Base-by-base conservation (phyloP, 2,113 vertebrate species). In the Eubucco bourcierii region DNA sequence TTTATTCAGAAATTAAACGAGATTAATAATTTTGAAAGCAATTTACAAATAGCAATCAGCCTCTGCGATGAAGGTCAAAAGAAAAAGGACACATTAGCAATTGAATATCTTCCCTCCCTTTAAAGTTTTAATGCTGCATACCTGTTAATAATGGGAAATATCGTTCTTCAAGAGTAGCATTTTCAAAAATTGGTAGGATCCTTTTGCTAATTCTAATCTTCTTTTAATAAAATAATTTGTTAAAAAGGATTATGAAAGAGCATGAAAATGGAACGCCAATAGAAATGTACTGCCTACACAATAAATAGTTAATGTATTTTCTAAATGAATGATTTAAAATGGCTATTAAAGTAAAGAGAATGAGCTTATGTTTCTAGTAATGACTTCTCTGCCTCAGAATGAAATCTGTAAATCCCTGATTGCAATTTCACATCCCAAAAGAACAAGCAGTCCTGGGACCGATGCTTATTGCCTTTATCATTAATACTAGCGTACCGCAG, bases 261-360 rank as follows among this genome's bases (percentile, higher is more conserved):
- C 93, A 95, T 96, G 73, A 90, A 95, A 93, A 96, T 65, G 94
- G 94, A 96, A 94, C 70, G 59, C 88, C 88, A 94, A 94, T 82
- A 96, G 95, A 97, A 96, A 94, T 17, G 59, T 88, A 95, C 93
- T 65, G 92, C 84, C 93, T 87, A 95, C 89, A 97, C 96, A 96
- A 97, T 97, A 98, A 98, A 98, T 96, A 97, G 97, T 97, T 98
- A 97, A 98, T 96, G 95, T 97, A 96, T 97, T 97, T 97, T 97
- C 94, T 98, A 98, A 98, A 98, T 98, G 98, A 98, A 97, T 97
- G 97, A 97, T 98, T 98, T 97, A 97, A 98, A 98, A 98, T 96
- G 97, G 97, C 97, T 98, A 98, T 98, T 98, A 98, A 98, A 98
- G 93, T 92, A 98, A 95, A 96, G 97, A 98, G 97, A 98, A 98